A percentile compares a stretch with the other conserved stretches of the same genome.
These are phyloP conservation scores for Aromia moschata DNA, from an alignment of 2,888 invertebrate species.

Conservation along the genomic window DNA sequence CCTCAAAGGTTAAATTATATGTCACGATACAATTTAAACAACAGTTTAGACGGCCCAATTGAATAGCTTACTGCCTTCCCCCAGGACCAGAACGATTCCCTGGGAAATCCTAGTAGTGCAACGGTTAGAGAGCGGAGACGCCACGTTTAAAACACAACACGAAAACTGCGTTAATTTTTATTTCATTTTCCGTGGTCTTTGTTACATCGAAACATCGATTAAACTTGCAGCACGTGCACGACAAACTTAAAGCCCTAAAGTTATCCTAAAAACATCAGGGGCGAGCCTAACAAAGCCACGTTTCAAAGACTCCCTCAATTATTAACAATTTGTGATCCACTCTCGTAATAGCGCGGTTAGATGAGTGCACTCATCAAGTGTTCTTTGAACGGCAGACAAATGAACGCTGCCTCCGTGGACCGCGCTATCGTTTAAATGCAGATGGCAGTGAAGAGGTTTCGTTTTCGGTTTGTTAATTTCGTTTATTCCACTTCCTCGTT, in stretches of 20 bases:
- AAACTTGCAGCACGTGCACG: constrained; percentile 38
- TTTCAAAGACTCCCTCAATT: constrained; percentile 56
- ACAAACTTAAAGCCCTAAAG: constrained; percentile 41
- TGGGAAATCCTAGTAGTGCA: neutral
- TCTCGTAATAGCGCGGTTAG: constrained; percentile 56
- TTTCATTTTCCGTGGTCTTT: constrained; percentile 25
- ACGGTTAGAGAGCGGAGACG: neutral
- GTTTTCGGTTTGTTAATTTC: constrained; percentile 41
- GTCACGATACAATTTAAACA: no score
- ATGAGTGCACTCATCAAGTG: constrained; percentile 55
- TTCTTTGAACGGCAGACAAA: constrained; percentile 57
- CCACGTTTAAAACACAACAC: constrained; percentile 1
- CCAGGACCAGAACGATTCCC: neutral
- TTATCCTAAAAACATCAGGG: constrained; percentile 43
- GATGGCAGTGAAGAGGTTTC: constrained; percentile 42
- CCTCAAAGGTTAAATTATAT: no score
- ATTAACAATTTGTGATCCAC: constrained; percentile 59
- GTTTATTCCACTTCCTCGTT: constrained; percentile 29
- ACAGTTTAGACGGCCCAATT: no score
- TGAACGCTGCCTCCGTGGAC: constrained; percentile 52
- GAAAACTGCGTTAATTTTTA: constrained; percentile 26
- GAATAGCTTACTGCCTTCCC: no score
- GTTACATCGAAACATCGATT: constrained; percentile 27
- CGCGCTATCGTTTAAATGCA: constrained; percentile 37
- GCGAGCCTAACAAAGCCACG: constrained; percentile 45